These are phyloP conservation scores for Tricholauxania praeusta DNA, from an alignment of 2,888 invertebrate genomes.

Conservation along the genomic window DNA sequence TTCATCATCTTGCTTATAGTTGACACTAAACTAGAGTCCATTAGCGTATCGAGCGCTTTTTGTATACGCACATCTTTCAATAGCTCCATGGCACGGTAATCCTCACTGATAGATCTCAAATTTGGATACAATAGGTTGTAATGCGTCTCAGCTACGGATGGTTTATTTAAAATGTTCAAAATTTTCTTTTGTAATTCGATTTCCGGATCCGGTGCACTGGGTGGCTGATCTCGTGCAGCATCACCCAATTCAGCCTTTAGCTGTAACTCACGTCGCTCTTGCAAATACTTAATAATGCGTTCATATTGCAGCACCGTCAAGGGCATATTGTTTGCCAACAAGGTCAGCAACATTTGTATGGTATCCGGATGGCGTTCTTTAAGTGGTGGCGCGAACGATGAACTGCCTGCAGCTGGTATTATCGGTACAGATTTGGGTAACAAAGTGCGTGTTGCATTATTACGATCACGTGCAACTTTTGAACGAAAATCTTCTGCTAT, in stretches of 20 bases:
- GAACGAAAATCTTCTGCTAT: slow-evolving; percentile 79
- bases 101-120: slow-evolving; percentile 55
- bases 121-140: slow-evolving; percentile 59
- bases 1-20: slow-evolving; percentile 57
- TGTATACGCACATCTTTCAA: slow-evolving; percentile 83
- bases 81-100: slow-evolving; percentile 71
- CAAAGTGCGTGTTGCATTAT: slow-evolving; percentile 63
- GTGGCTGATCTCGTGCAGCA: too few species aligned
- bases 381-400: slow-evolving; percentile 69
- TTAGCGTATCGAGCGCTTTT: slow-evolving; percentile 80
- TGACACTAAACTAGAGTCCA: slow-evolving; percentile 66
- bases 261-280: slow-evolving; percentile 81
- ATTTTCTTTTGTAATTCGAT: slow-evolving; percentile 67
- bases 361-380: slow-evolving; percentile 74
- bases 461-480: slow-evolving; percentile 70
- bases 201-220: slow-evolving; percentile 64
- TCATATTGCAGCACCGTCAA: slow-evolving; percentile 85
- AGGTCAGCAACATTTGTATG: slow-evolving; percentile 79
- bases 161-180: slow-evolving; percentile 65
- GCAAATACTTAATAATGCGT: slow-evolving; percentile 77
- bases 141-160: slow-evolving; percentile 62
- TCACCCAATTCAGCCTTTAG: slow-evolving; percentile 81
- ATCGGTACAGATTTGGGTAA: slow-evolving; percentile 51
- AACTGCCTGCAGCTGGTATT: slow-evolving; percentile 63
- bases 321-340: slow-evolving; percentile 84